Conservation (phyloP, 2,797 vertebrate species). For the Tauraco hartlaubi region DNA sequence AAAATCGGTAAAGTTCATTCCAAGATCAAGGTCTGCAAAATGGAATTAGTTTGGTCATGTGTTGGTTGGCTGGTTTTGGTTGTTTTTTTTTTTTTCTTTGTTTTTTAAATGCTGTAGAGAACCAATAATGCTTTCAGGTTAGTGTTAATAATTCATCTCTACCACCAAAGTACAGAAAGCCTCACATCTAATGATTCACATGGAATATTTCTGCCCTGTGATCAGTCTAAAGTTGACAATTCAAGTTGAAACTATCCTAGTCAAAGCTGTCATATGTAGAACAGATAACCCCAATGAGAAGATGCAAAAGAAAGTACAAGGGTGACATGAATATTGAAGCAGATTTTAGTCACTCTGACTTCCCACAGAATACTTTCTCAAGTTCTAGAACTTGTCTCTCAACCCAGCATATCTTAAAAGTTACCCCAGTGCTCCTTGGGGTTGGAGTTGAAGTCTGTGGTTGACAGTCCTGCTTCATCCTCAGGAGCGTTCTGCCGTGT, state of each 20-base stretch:
- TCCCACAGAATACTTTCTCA: background rate
- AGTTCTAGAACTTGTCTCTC: background rate
- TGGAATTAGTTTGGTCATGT: background rate
- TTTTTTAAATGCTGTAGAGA: background rate
- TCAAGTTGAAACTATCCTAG: background rate
- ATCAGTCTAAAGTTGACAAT: background rate
- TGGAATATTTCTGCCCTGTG: background rate
- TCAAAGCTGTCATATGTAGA: background rate
- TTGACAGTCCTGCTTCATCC: background rate
- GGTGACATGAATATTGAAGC: background rate
- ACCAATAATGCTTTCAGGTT: background rate
- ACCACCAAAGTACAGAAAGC: background rate
- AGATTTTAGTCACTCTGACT: background rate
- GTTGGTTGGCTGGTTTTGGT: too few species aligned
- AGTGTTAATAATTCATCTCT: background rate
- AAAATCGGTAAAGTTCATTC: background rate
- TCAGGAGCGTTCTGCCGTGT: background rate
- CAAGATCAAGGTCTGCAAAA: background rate
- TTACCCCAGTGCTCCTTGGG: background rate
- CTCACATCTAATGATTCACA: background rate
- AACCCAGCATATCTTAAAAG: background rate
- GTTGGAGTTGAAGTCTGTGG: background rate
- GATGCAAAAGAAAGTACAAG: background rate
- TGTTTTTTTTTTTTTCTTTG: background rate
- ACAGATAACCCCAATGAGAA: background rate